These are phyloP conservation scores for Mirounga angustirostris DNA, from an alignment of 2,113 vertebrate genomes.

Conservation along the genomic window DNA sequence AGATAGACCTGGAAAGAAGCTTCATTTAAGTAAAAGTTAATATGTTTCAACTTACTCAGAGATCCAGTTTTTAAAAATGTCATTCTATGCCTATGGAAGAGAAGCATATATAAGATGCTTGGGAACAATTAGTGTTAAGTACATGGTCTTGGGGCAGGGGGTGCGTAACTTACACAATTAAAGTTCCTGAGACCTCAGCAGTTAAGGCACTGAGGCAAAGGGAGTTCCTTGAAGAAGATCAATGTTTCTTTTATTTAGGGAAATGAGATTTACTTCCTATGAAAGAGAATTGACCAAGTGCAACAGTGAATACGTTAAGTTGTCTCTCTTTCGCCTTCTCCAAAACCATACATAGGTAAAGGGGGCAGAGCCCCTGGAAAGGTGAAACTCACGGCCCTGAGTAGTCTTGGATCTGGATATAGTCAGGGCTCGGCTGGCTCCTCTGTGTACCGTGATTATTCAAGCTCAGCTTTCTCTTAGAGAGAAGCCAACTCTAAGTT, in stretches of 20 bases:
- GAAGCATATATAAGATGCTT: neutral
- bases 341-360: conserved; percentile 23
- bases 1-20: conserved; percentile 25
- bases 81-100: neutral
- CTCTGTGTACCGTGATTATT: neutral
- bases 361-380: neutral
- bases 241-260: conserved; percentile 47
- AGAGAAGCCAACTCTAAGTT: conserved; percentile 20
- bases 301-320: neutral
- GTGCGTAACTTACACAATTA: neutral
- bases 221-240: neutral
- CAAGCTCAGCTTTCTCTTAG: conserved; percentile 5
- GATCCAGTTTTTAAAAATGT: conserved; percentile 29
- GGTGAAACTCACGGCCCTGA: neutral
- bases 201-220: neutral
- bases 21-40: conserved; percentile 48
- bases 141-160: neutral
- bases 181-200: neutral
- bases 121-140: neutral
- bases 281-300: conserved; percentile 1
- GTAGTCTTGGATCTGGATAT: neutral
- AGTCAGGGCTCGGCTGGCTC: neutral
- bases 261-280: conserved; percentile 33
- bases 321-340: conserved; percentile 42
- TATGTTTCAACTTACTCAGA: conserved; percentile 45